phyloP scores from a whole-genome alignment of 2,888 invertebrate genomes.

The Portevinia maculata region DNA sequence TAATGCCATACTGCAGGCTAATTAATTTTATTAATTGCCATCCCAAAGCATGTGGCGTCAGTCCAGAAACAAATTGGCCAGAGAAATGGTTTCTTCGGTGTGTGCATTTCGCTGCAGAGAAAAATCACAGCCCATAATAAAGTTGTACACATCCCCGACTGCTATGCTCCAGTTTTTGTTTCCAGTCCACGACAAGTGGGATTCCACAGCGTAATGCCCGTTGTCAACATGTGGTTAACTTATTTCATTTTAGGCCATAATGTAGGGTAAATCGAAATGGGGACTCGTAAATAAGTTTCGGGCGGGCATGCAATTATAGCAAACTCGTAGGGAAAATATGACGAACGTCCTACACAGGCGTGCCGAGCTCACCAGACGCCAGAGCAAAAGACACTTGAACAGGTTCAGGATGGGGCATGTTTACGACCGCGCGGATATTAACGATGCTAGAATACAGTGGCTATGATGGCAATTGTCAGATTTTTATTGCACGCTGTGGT shows the following conservation, averaged over 20 bases:
- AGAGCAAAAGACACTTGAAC: slow-evolving; percentile 39
- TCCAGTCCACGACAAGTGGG: slow-evolving; percentile 47
- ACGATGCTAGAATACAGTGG: slow-evolving; percentile 61
- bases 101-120: neutral
- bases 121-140: slow-evolving; percentile 51
- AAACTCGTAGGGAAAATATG: slow-evolving; percentile 69
- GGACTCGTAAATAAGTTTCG: slow-evolving; percentile 67
- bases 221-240: slow-evolving; percentile 72
- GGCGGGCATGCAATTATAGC: slow-evolving; percentile 71
- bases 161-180: slow-evolving; percentile 29
- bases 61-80: slow-evolving; percentile 65
- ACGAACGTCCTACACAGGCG: slow-evolving; percentile 68
- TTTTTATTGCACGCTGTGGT: slow-evolving; percentile 56
- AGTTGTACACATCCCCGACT: slow-evolving; percentile 65
- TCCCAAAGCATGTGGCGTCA: slow-evolving; percentile 72
- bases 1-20: slow-evolving; percentile 68
- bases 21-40: slow-evolving; percentile 73
- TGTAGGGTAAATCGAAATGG: slow-evolving; percentile 70
- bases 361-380: neutral
- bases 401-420: slow-evolving; percentile 70
- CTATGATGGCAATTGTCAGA: slow-evolving; percentile 57
- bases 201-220: slow-evolving; percentile 58
- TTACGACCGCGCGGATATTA: slow-evolving; percentile 61
- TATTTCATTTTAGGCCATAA: slow-evolving; percentile 70
- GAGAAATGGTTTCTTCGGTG: slow-evolving; percentile 21